A percentile compares a stretch with the other conserved stretches of the same genome.
phyloP scores from a whole-genome alignment of 2,797 vertebrate species.

The Gila robusta region DNA sequence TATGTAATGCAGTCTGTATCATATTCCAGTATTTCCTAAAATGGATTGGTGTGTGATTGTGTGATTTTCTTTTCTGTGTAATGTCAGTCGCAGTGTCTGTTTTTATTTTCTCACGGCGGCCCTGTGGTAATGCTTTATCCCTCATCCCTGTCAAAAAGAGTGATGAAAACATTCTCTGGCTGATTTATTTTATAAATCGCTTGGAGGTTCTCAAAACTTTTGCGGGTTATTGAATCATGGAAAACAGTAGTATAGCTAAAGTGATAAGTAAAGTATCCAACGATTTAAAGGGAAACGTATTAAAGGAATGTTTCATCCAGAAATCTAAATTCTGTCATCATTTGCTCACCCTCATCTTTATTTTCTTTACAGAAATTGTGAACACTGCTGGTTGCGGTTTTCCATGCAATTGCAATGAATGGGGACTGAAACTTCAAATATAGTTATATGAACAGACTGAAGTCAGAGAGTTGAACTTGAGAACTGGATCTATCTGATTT shows the following conservation, averaged over 20 bases:
- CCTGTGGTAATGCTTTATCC: slow-evolving; percentile 71
- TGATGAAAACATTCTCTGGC: slow-evolving; percentile 44
- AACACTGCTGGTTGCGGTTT: neutral
- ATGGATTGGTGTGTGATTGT: neutral
- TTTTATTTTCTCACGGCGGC: slow-evolving; percentile 63
- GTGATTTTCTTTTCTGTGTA: neutral
- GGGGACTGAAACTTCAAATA: neutral
- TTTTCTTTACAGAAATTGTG: neutral
- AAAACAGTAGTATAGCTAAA: slow-evolving; percentile 43
- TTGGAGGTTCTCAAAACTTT: slow-evolving; percentile 21
- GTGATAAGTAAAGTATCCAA: neutral
- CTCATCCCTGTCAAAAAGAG: slow-evolving; percentile 64
- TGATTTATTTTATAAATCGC: slow-evolving; percentile 34
- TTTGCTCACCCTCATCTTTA: neutral
- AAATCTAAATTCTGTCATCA: neutral
- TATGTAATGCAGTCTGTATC: neutral
- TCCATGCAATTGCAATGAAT: neutral
- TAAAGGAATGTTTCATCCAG: neutral
- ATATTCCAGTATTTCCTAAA: neutral
- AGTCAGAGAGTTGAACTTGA: neutral
- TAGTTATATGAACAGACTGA: neutral
- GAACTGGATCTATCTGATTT: neutral
- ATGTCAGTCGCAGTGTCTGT: slow-evolving; percentile 64
- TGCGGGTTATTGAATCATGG: slow-evolving; percentile 38
- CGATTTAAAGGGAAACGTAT: neutral